Conservation (phyloP, 2,797 vertebrate species). For the Hirundo rustica region DNA sequence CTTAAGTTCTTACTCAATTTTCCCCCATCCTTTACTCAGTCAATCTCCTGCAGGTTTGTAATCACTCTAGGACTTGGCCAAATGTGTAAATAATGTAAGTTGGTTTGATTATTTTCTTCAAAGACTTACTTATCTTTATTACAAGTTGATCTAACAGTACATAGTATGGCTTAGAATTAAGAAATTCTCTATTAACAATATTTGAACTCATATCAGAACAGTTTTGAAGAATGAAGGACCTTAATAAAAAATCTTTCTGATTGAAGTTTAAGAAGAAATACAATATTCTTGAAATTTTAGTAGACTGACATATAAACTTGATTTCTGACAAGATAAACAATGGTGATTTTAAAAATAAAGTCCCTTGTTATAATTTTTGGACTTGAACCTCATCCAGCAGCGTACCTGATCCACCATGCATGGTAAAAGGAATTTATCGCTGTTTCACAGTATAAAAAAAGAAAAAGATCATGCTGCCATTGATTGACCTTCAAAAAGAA, state of each 20-base stretch:
- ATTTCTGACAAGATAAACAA: constrained; percentile 65
- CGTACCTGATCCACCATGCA: constrained; percentile 49
- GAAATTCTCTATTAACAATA: background rate
- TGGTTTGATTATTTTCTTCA: background rate
- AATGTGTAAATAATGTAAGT: background rate
- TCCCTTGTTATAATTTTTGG: constrained; percentile 69
- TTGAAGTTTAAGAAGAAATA: constrained; percentile 59
- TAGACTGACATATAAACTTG: constrained; percentile 42
- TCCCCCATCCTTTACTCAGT: background rate
- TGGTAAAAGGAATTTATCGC: constrained; percentile 72
- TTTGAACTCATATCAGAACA: constrained; percentile 44
- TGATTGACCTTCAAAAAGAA: constrained; percentile 79
- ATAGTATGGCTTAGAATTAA: background rate
- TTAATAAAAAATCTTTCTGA: constrained; percentile 55
- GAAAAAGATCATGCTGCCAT: constrained; percentile 76
- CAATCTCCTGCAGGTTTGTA: background rate
- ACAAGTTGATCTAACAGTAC: constrained; percentile 22
- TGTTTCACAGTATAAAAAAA: constrained; percentile 66
- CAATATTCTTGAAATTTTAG: constrained; percentile 36
- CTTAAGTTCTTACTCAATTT: background rate
- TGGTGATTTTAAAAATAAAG: constrained; percentile 68
- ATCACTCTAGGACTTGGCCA: background rate
- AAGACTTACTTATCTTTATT: constrained; percentile 51
- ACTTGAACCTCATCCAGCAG: constrained; percentile 71
- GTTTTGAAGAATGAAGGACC: constrained; percentile 29